Conservation (phyloP, 2,113 vertebrate species). For the Apodemus speciosus region DNA sequence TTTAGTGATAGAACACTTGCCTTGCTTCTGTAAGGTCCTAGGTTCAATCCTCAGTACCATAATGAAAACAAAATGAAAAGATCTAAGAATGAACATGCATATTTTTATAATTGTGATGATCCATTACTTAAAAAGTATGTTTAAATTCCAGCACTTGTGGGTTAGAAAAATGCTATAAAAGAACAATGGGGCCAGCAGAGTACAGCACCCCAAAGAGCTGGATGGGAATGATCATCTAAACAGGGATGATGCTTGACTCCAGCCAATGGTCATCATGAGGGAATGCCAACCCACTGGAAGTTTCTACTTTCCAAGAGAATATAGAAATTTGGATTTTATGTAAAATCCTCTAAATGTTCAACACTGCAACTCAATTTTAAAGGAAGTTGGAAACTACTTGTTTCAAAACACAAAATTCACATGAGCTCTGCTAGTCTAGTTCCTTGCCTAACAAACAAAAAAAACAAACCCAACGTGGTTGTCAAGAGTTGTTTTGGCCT, state of each 20-base stretch:
- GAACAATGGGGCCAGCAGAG: not conserved
- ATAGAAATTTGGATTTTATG: not conserved
- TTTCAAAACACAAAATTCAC: not conserved
- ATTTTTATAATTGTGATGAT: not conserved
- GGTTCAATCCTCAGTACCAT: not conserved
- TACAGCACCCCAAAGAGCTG: not conserved
- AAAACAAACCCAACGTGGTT: not conserved
- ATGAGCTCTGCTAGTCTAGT: not conserved
- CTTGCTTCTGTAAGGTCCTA: not conserved
- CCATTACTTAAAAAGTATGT: not conserved
- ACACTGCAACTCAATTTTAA: not conserved
- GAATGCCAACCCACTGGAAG: not conserved
- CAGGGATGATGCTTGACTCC: not conserved
- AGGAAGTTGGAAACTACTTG: not conserved
- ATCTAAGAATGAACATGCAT: not conserved
- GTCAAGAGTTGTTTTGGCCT: not conserved
- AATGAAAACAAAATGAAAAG: not conserved
- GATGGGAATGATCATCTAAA: not conserved
- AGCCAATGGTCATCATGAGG: not conserved
- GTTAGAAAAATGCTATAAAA: not conserved
- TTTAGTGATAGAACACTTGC: not conserved
- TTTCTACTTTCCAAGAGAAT: conserved; percentile 28
- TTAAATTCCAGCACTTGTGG: not conserved
- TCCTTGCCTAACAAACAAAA: not conserved
- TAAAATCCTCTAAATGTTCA: conserved; percentile 17